Evolutionary conservation across 2,113 vertebrate genomes (phyloP).

Genomic region (Cisticola juncidis): DNA sequence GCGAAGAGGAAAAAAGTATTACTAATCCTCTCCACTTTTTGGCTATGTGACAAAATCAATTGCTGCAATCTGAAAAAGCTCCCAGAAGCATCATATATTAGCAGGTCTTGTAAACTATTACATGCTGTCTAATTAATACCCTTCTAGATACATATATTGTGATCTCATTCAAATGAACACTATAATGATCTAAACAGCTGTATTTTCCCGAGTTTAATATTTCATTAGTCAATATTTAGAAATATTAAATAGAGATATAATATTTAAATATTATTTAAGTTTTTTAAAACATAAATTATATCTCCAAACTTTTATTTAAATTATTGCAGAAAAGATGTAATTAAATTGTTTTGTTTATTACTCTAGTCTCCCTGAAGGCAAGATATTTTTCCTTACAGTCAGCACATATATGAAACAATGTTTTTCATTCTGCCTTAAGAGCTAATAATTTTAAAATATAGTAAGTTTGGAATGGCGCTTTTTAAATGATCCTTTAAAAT

Average conservation of each 20-base stretch:
- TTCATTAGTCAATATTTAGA: background rate
- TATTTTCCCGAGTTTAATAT: background rate
- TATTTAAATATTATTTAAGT: background rate
- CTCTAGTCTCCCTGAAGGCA: background rate
- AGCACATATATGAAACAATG: background rate
- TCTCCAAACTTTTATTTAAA: background rate
- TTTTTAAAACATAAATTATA: background rate
- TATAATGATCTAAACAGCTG: slow-evolving; percentile 16
- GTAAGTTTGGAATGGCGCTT: background rate
- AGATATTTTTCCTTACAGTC: background rate
- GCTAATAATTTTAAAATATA: background rate
- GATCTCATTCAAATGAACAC: slow-evolving; percentile 50
- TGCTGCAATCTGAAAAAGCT: slow-evolving; percentile 43
- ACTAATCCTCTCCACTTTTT: background rate
- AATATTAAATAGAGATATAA: background rate
- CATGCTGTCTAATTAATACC: slow-evolving; percentile 60
- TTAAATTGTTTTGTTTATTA: background rate
- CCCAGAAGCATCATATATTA: slow-evolving; percentile 59
- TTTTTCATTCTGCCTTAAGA: background rate
- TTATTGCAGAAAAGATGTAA: background rate
- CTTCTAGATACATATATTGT: slow-evolving; percentile 36
- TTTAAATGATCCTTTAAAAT: background rate
- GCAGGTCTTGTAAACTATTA: slow-evolving; percentile 27
- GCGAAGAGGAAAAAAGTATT: slow-evolving; percentile 11
- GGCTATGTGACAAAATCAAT: slow-evolving; percentile 62